Evolutionary conservation across 1,140 invertebrate species (phyloP), one percentile per base, ranked within the genome.

Genomic region (Drosophila ironensis): DNA sequence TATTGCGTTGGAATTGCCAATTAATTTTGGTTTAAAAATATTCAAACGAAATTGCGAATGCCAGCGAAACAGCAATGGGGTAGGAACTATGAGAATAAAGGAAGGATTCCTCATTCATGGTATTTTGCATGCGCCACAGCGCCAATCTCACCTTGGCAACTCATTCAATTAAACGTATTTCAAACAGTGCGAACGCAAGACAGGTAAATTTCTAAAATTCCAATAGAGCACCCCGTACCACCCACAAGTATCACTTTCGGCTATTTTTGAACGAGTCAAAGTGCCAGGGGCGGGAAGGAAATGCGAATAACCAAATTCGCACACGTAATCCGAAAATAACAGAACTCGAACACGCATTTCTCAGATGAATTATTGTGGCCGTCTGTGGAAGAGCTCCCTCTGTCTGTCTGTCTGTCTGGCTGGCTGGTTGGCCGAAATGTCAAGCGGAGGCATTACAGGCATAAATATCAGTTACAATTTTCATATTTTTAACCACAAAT

Each of bases 381-480:
- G 63, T 25, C 20, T 24, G 20, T 16, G 3, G 4, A 41, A 56
- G 48, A 30, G 17, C 27, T 33, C 12, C n/a, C n/a, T n/a, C n/a
- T n/a, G 35, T 12, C 27, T 35, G 12, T 16, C 20, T 24, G 24
- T 20, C 8, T 25, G 48, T 27, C 40, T 16, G 22, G n/a, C 30
- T 33, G 20, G 17, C 4, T 41, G 24, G 6, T 11, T 56, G 75
- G 30, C 67, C 44, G 33, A 73, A 84, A 78, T 86, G 73, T 84
- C 80, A 82, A 86, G 59, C 57, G 68, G 38, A 51, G 72, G 78
- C 68, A 82, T 77, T 84, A 82, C 72, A 73, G 56, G 78, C 80
- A 84, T 78, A 78, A 86, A 82, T 82, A 82, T 82, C 78, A 86
- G 80, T 82, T 84, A 73, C 73, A 74, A 84, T 78, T 82, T 86